phyloP scores from a whole-genome alignment of 92 coral and sea anemone genomes.

The Epizoanthus stellaris region DNA sequence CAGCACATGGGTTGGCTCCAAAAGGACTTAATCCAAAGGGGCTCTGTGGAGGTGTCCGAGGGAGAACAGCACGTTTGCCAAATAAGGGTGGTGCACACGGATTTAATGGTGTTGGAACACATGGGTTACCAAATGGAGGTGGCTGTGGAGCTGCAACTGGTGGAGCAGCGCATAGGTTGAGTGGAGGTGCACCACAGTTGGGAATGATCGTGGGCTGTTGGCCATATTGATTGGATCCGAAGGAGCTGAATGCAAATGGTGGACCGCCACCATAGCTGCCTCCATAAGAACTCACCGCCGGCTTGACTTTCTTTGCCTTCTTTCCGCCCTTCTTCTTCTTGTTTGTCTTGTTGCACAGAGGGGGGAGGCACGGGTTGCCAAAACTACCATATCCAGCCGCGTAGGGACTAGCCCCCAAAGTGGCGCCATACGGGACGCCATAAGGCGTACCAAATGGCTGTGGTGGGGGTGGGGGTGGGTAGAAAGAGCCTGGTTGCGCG shows the following conservation, averaged over 20 bases:
- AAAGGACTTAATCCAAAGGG: constrained; percentile 60
- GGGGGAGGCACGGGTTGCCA: constrained; percentile 36
- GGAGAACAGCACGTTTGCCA: constrained; percentile 50
- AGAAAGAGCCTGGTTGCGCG: constrained; percentile 12
- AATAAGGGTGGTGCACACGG: constrained; percentile 28
- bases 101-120: constrained; percentile 2
- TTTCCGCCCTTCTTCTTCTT: neutral
- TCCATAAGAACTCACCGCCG: constrained; percentile 21
- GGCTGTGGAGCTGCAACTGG: constrained; percentile 37
- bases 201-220: constrained; percentile 27
- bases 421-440: constrained; percentile 37
- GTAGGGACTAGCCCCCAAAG: constrained; percentile 14
- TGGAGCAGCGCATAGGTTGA: constrained; percentile 44
- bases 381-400: constrained; percentile 7
- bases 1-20: constrained; percentile 45
- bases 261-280: constrained; percentile 47
- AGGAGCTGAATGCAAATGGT: constrained; percentile 41
- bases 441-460: constrained; percentile 42
- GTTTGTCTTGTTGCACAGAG: neutral
- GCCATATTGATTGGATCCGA: constrained; percentile 33
- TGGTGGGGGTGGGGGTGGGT: neutral
- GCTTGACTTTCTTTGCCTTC: constrained; percentile 9
- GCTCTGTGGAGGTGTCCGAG: constrained; percentile 33
- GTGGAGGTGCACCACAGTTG: constrained; percentile 42
- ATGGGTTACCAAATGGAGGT: constrained; percentile 57